Conservation (phyloP, 37 sponge, comb jelly and placozoan genomes). For the Oopsacas minuta region DNA sequence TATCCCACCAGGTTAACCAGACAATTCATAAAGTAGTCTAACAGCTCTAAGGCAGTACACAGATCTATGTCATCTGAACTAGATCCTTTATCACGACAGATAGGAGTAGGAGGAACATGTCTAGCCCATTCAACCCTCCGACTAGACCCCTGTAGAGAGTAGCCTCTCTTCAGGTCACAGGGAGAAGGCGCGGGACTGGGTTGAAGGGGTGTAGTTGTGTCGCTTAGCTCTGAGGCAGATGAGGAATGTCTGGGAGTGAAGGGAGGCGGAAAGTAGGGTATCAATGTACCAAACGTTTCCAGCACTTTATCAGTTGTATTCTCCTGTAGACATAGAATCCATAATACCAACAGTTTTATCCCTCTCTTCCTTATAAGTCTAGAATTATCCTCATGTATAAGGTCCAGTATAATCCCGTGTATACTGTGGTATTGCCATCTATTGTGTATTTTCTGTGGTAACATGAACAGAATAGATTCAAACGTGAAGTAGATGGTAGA, state of each 20-base stretch:
- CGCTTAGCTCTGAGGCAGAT: not conserved
- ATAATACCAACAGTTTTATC: slow-evolving; percentile 56
- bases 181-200: not conserved
- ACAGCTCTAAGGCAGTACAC: not conserved
- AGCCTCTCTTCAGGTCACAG: not conserved
- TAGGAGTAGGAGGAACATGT: not conserved
- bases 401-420: not conserved
- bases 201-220: not conserved
- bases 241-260: slow-evolving; percentile 35
- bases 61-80: not conserved
- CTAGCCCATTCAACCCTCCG: not conserved
- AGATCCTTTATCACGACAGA: not conserved
- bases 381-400: not conserved
- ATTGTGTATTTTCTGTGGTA: slow-evolving; percentile 56
- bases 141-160: not conserved
- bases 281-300: slow-evolving; percentile 64
- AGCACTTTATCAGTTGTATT: slow-evolving; percentile 50
- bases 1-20: slow-evolving; percentile 15
- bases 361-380: slow-evolving; percentile 35
- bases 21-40: slow-evolving; percentile 15
- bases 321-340: slow-evolving; percentile 64
- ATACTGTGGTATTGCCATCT: slow-evolving; percentile 76
- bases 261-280: slow-evolving; percentile 67
- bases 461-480: slow-evolving; percentile 42
- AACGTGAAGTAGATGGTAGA: not conserved